phyloP scores from a whole-genome alignment of 30 jellyfish, hydroid and myxozoan species.

The Catostylus mosaicus region DNA sequence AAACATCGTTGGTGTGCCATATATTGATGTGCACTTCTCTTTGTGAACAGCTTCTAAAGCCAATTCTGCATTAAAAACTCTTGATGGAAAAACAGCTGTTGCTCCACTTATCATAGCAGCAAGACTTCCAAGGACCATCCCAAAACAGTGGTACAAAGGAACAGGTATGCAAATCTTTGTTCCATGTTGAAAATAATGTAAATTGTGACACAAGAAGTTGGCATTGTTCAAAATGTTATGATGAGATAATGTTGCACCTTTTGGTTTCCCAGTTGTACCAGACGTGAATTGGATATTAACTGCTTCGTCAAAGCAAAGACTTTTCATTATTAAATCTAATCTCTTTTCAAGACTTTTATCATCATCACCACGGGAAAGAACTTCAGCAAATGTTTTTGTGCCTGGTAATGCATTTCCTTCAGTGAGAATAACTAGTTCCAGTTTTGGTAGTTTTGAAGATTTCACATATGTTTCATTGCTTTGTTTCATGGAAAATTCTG shows the following conservation, averaged over 20 bases:
- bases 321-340: conserved; percentile 16
- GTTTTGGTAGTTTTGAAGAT: conserved; percentile 44
- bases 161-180: conserved; percentile 91
- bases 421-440: conserved; percentile 37
- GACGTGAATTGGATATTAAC: conserved; percentile 97
- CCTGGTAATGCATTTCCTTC: conserved; percentile 70
- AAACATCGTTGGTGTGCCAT: conserved; percentile 99
- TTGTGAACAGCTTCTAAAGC: conserved; percentile 74
- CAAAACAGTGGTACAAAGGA: conserved; percentile 97
- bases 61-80: conserved; percentile 75
- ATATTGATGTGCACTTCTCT: conserved; percentile 91
- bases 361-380: conserved; percentile 39
- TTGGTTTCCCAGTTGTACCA: conserved; percentile 98
- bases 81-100: conserved; percentile 85
- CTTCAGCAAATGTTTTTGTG: conserved; percentile 59
- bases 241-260: conserved; percentile 92
- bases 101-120: conserved; percentile 77
- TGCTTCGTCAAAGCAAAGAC: conserved; percentile 87
- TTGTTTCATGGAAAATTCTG: conserved; percentile 54
- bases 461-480: conserved; percentile 51
- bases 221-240: conserved; percentile 90
- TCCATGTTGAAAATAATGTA: conserved; percentile 47
- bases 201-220: conserved; percentile 46
- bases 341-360: conserved; percentile 17
- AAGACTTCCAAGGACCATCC: conserved; percentile 95